phyloP scores from a whole-genome alignment of 2,113 vertebrate genomes.

The Acanthisitta chloris region DNA sequence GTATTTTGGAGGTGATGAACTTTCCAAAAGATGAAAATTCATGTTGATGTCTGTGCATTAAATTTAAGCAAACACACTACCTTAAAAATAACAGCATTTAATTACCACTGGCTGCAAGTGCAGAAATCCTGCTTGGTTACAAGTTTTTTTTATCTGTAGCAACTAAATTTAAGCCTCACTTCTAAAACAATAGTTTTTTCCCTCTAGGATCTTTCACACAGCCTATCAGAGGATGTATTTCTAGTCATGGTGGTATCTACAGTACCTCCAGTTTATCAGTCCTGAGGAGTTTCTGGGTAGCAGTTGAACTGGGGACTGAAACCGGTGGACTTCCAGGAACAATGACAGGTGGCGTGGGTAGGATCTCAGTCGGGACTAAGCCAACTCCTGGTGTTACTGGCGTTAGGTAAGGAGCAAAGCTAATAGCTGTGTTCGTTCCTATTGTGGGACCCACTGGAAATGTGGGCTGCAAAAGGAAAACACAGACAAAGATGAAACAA shows the following conservation, averaged over 20 bases:
- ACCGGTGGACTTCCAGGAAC: constrained; percentile 88
- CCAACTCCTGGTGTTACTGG: constrained; percentile 89
- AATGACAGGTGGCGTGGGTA: constrained; percentile 85
- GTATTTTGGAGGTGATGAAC: neutral
- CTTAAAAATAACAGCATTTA: neutral
- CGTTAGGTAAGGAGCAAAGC: constrained; percentile 92
- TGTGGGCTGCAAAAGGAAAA: constrained; percentile 84
- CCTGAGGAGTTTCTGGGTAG: constrained; percentile 93
- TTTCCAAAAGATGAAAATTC: neutral
- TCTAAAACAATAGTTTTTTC: neutral
- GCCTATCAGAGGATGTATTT: neutral
- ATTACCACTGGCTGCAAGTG: neutral
- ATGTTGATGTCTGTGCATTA: neutral
- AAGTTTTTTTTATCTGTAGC: neutral
- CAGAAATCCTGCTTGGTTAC: neutral
- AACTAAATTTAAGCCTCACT: neutral
- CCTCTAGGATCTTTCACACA: neutral
- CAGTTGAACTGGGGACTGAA: constrained; percentile 84
- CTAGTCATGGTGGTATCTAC: neutral
- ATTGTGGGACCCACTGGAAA: constrained; percentile 92
- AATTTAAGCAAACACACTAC: neutral
- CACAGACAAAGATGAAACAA: constrained; percentile 55
- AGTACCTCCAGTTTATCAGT: constrained; percentile 95
- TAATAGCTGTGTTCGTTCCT: constrained; percentile 86
- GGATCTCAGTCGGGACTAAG: constrained; percentile 91